Evolutionary conservation across 2,888 invertebrate species (phyloP), one percentile per base, ranked within the genome.

Genomic region (Drosophila meridionalis): DNA sequence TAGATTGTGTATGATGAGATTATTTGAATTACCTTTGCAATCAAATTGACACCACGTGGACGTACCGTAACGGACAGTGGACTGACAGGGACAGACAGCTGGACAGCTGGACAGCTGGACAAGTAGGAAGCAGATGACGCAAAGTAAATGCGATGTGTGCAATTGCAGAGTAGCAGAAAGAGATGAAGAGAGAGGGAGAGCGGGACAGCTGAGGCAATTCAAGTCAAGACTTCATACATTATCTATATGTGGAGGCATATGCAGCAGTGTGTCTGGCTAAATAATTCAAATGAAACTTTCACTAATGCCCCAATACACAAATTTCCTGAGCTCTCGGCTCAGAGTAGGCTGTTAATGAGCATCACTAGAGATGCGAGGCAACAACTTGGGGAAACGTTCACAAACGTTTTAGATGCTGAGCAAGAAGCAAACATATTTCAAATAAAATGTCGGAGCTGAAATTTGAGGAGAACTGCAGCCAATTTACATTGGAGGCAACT

Each of bases 11-110:
- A 77, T 90, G 86, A 90, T 86, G 87, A 80, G 87, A 85, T 85
- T 85, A 90, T 86, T 88, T 83, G 87, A 90, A 90, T 85, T 85
- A 90, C 87, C 83, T 89, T 86, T 86, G 90, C 83, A 85, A 85
- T 85, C 85, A 86, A 85, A 90, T 85, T 85, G 89, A 85, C 85
- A 90, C 85, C 89, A 75, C 79, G 71, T 75, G 66, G 85, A 84
- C 52, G 67, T 32, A 69, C 57, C 62, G 56, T 68, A 58, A 28
- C 73, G 36, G 62, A 56, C 73, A n/a, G n/a, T 7, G 45, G 69
- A 75, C 76, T 40, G 69, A 69, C 52, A 12, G 28, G 61, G 73
- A 62, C 63, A 61, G 69, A 48, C 74, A 42, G 43, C 28, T 26
- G n/a, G 55, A 9, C 45, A 50, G 45, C 11, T 28, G n/a, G 53